Base-by-base conservation (phyloP, 2,113 vertebrate genomes). In the Eudyptes chrysolophus region DNA sequence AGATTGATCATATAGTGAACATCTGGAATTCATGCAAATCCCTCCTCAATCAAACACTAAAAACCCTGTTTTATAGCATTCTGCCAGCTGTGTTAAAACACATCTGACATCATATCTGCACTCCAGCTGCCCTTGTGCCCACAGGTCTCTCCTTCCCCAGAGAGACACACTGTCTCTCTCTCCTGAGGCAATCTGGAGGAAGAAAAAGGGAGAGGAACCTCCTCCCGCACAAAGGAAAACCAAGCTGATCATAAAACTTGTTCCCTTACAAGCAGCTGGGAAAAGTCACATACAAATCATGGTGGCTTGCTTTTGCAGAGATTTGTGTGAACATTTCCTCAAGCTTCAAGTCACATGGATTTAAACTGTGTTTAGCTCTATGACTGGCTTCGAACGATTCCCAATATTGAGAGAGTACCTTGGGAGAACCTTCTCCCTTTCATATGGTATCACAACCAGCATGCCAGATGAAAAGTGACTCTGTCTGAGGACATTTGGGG, bases 11-110 rank as follows among this genome's bases (percentile, higher is more conserved):
- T 66, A 72, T 0, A 91, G 29, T n/a, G 77, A 96, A 95, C 96
- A 96, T 97, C 97, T 97, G 95, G 95, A 97, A 96, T 74, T 72
- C 87, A 91, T 87, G 93, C 81, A 96, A 95, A 94, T 85, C 66
- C 61, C 74, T 92, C 62, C 74, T 89, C 84, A 78, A 60, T 81
- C 81, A 95, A 87, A 80, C 58, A 80, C 36, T 89, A 90, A 96
- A 92, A 8, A 4, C 42, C 40, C 70, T 42, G 25, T 24, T 97
- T 96, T 96, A 96, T 79, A 93, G 84, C 70, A 25, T 85, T 85
- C 46, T 51, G 18, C 81, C 95, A 96, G 87, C 96, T 96, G 96
- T 91, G 70, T 87, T 91, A 87, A 87, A 96, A 89, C 72, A 91
- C 78, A 85, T 58, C 70, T 94, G 95, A 97, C 91, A 93, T 93